Evolutionary conservation across 2,888 invertebrate genomes (phyloP), one percentile per base, ranked within the genome.

Genomic region (Ditylenchus weischeri): DNA sequence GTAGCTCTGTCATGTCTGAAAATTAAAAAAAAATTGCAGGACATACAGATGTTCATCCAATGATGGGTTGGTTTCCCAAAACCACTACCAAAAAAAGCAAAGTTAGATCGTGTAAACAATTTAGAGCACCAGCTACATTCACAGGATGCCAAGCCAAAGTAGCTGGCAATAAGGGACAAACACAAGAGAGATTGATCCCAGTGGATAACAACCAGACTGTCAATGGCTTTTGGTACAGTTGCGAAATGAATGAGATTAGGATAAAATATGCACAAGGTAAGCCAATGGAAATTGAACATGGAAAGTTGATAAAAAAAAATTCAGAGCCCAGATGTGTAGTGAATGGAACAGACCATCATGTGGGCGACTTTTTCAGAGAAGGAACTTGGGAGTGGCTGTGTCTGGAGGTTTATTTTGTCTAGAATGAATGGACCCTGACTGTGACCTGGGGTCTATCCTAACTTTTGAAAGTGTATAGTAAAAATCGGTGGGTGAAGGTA

Each of bases 301-400:
- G n/a, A n/a, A 50, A 15, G 10, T 68, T 43, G 15, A 23, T 51
- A 18, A 5, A 66, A 2, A 43, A 43, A 1, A 15, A 1, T 54
- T 54, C 47, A 81, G 81, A 81, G 63, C 71, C 78, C 1, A 72
- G 70, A 21, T 81, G 81, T 54, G 59, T 69, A 13, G 71, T 79
- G 15, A 76, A 77, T 58, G 75, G 70, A 1, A 67, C 51, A 0
- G 60, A 69, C 38, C 38, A 63, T 50, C 72, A 72, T 60, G 74
- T 81, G 7, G 80, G 79, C 1, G 76, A 80, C 57, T 66, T 70
- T 38, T 80, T 75, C 65, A 66, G 77, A 19, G 74, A 78, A 21
- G 79, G 76, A 23, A 69, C 69, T 21, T 81, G 81, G 61, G 72
- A 80, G 60, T 79, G 80, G 80, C 57, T 80, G 11, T 81, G 81